These are phyloP conservation scores for Spodoptera exigua DNA, from an alignment of 2,888 invertebrate genomes.

Conservation along the genomic window DNA sequence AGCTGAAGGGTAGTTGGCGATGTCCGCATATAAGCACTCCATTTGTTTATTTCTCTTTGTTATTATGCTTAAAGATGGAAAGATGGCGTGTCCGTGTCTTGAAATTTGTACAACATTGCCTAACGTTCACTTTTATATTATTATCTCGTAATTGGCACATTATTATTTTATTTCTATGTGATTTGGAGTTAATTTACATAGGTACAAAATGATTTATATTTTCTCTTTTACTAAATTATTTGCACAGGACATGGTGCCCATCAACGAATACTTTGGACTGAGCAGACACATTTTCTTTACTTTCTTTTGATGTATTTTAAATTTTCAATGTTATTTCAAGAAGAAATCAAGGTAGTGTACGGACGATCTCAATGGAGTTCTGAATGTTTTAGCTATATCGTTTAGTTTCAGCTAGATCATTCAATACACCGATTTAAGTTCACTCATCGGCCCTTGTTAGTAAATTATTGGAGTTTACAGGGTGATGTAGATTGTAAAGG, in stretches of 20 bases:
- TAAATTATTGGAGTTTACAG: conserved; percentile 70
- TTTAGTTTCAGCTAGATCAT: conserved; percentile 56
- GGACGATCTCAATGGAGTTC: conserved; percentile 19
- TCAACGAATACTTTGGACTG: conserved; percentile 42
- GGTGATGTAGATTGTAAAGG: conserved; percentile 69
- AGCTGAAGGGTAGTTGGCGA: too few species aligned
- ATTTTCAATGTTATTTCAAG: conserved; percentile 9
- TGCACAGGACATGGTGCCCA: conserved; percentile 15
- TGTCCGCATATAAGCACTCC: conserved; percentile 8
- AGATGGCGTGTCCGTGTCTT: conserved; percentile 40
- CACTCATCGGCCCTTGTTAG: conserved; percentile 48
- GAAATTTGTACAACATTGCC: conserved; percentile 24
- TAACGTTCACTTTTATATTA: conserved; percentile 10
- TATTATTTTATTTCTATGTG: too few species aligned
- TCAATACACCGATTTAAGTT: conserved; percentile 42
- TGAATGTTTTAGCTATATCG: conserved; percentile 26
- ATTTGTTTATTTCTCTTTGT: conserved; percentile 28
- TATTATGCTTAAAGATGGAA: conserved; percentile 31
- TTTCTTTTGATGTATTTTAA: conserved; percentile 23
- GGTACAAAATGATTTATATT: background rate
- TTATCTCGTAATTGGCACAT: conserved; percentile 12
- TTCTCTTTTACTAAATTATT: background rate
- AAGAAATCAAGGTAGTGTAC: conserved; percentile 29
- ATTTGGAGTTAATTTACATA: too few species aligned
- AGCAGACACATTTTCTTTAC: conserved; percentile 36